Evolutionary conservation across 1,140 invertebrate species (phyloP).

Genomic region (Nautilus pompilius): DNA sequence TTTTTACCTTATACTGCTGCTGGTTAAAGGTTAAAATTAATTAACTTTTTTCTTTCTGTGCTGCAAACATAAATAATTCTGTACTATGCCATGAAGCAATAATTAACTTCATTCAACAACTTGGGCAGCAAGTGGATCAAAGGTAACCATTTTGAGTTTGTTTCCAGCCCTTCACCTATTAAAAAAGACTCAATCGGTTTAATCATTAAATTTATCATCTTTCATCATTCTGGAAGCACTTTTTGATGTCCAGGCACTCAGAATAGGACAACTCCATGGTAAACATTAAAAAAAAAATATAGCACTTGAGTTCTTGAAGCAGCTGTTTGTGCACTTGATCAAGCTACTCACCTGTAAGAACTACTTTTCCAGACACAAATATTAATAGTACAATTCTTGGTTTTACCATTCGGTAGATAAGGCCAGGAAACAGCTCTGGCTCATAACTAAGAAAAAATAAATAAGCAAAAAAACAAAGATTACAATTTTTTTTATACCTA

Average conservation of each 20-base stretch:
- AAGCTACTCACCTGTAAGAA: conserved; percentile 74
- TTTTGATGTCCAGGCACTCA: not conserved
- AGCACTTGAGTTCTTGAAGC: not conserved
- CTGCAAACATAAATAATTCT: no score
- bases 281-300: conserved; percentile 42
- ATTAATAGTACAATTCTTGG: conserved; percentile 98
- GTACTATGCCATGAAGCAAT: no score
- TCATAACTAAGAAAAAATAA: conserved; percentile 60
- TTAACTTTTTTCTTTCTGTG: no score
- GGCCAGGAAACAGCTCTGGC: conserved; percentile 86
- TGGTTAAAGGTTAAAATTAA: no score
- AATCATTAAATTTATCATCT: not conserved
- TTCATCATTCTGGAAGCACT: not conserved
- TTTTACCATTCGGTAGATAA: conserved; percentile 99
- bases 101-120: no score
- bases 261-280: not conserved
- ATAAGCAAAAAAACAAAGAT: no score
- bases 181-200: no score
- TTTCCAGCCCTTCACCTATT: no score
- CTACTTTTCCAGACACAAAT: conserved; percentile 98
- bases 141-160: no score
- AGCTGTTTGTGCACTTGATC: not conserved
- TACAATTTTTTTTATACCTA: no score
- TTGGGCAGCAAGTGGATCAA: no score
- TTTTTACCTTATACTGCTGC: no score